These are phyloP conservation scores for Volucella zonaria DNA, from an alignment of 2,888 invertebrate species.

Conservation along the genomic window DNA sequence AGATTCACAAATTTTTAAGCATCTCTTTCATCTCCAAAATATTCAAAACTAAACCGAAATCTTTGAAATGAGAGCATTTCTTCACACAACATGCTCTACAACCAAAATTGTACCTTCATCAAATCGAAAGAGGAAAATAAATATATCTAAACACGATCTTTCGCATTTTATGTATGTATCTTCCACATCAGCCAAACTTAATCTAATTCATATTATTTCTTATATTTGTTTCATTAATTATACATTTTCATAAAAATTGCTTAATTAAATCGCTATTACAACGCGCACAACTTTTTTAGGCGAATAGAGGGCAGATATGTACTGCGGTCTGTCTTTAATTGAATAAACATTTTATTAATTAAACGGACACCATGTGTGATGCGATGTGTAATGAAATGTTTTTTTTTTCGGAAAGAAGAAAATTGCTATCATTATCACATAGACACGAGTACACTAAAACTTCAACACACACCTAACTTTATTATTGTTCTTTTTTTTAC, in stretches of 20 bases:
- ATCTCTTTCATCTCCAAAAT: no score
- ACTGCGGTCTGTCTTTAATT: constrained; percentile 34
- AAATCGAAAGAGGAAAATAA: not conserved
- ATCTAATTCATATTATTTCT: constrained; percentile 24
- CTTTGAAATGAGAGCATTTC: not conserved
- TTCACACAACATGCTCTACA: not conserved
- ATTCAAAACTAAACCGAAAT: not conserved
- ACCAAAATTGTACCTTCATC: not conserved
- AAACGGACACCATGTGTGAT: constrained; percentile 43
- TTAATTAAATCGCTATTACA: constrained; percentile 56
- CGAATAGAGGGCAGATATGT: not conserved
- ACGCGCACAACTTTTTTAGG: constrained; percentile 6
- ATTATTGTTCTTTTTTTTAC: constrained; percentile 18
- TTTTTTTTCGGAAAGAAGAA: constrained; percentile 9
- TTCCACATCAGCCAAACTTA: not conserved
- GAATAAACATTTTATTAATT: constrained; percentile 57
- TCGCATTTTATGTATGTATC: constrained; percentile 6
- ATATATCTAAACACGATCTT: constrained; percentile 7
- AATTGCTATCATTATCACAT: constrained; percentile 58
- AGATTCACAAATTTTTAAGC: no score
- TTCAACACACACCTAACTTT: constrained; percentile 37
- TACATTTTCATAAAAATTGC: constrained; percentile 27
- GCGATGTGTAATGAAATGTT: constrained; percentile 34
- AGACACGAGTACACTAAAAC: constrained; percentile 2
- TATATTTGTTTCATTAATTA: constrained; percentile 41